phyloP scores from a whole-genome alignment of 30 jellyfish, hydroid and myxozoan genomes.

The Catostylus mosaicus region DNA sequence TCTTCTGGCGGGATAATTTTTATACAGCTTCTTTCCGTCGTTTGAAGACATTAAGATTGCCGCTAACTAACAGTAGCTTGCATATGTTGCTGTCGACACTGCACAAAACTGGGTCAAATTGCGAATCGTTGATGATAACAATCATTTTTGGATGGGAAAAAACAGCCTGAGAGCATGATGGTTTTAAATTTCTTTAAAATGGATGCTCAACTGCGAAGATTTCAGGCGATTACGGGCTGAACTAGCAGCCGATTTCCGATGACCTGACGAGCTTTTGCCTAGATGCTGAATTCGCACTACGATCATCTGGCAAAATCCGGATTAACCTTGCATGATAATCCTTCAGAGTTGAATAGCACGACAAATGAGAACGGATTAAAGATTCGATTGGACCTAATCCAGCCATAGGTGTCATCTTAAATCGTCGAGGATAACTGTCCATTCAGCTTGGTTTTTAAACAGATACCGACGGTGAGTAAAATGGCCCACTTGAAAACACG shows the following conservation, averaged over 20 bases:
- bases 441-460: neutral
- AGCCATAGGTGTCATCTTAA: constrained; percentile 11
- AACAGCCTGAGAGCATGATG: neutral
- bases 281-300: constrained; percentile 4
- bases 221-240: neutral
- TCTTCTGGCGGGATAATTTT: too few species aligned
- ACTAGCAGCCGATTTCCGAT: constrained; percentile 4
- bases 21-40: too few species aligned
- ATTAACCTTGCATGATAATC: constrained; percentile 1
- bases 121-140: too few species aligned
- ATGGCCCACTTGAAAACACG: too few species aligned
- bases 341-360: neutral
- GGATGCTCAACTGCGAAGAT: neutral
- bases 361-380: constrained; percentile 2
- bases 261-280: constrained; percentile 3
- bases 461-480: constrained; percentile 1
- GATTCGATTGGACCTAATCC: constrained; percentile 12
- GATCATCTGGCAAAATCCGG: constrained; percentile 4
- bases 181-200: neutral
- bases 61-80: too few species aligned
- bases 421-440: neutral
- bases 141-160: too few species aligned
- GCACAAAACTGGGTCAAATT: too few species aligned
- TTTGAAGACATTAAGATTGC: too few species aligned
- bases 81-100: too few species aligned